phyloP scores from a whole-genome alignment of 2,113 vertebrate genomes.

The Plotosus lineatus region DNA sequence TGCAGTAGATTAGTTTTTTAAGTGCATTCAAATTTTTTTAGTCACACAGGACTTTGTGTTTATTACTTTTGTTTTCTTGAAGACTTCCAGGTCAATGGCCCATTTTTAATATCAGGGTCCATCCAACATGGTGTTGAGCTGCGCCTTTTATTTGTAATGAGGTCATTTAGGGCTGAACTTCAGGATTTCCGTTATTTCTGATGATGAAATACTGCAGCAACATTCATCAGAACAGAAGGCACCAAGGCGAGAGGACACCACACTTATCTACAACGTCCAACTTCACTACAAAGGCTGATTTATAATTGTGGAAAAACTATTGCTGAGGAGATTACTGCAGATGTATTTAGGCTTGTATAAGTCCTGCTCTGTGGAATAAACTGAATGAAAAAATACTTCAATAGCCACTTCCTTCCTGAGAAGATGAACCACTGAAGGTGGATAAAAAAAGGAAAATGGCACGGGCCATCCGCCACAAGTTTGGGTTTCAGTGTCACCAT shows the following conservation, averaged over 20 bases:
- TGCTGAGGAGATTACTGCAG: neutral
- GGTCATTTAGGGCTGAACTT: conserved; percentile 7
- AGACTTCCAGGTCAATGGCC: neutral
- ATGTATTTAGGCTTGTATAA: neutral
- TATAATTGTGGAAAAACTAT: neutral
- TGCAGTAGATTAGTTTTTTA: neutral
- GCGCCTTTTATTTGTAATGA: conserved; percentile 13
- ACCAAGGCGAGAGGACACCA: neutral
- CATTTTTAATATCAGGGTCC: neutral
- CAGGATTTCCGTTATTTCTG: neutral
- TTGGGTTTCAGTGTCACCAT: neutral
- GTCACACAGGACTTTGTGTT: neutral
- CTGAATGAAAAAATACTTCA: conserved; percentile 1
- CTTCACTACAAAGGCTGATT: neutral
- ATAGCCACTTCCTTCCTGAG: conserved; percentile 1
- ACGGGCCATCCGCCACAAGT: neutral
- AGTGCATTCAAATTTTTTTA: neutral
- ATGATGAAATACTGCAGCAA: conserved; percentile 22
- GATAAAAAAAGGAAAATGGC: too few relatives aligned
- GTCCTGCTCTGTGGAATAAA: neutral
- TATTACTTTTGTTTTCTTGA: too few relatives aligned
- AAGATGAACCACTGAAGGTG: neutral
- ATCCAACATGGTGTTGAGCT: neutral
- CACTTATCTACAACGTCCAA: neutral
- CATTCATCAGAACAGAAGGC: neutral